Evolutionary conservation across 2,888 invertebrate genomes (phyloP), one percentile per base, ranked within the genome.

Genomic region (Mythimna lalbum): DNA sequence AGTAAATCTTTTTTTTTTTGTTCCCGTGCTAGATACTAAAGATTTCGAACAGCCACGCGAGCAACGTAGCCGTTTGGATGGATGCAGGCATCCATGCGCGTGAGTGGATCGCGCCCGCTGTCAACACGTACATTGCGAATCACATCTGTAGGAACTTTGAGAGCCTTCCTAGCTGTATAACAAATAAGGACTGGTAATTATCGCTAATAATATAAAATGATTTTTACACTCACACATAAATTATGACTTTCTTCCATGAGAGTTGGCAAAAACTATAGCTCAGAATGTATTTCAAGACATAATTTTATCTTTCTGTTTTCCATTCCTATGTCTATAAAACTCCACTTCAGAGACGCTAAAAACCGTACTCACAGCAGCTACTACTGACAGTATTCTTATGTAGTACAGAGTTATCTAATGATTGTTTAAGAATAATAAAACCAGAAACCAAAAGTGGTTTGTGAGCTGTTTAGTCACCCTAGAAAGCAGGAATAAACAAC

Each of bases 41-140:
- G 87, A 97, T 98, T 80, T 98, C 98, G 4, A 98, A 98, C 89
- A 97, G 97, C 64, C 95, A 97, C 49, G 91, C 96, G 0, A 93
- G 91, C 12, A 97, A 97, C 73, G 96, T 96, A 4, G 96, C 97
- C 0, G 95, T 98, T 43, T 98, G 98, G 98, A 96, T 98, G 76
- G 98, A 98, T 88, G 97, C 97, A 6, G 98, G 98, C 10, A 98
- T 98, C 81, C 98, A 99, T 89, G 98, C 98, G 2, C 96, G 99
- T 57, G 99, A 99, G 96, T 99, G 98, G 98, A 98, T 98, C 75
- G 97, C 98, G 0, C 98, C 98, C 0, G 98, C 98, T 0, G 96
- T 97, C 0, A 98, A 97, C 5, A 97, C 98, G 0, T 98, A 97
- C 88, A 96, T 98, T 47, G 97, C 98, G 60, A 96, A 98, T 88